Percentiles rank a stretch among this genome's conserved stretches.
Evolutionary conservation across 2,888 invertebrate species (phyloP).

Genomic region (Leucozona laternaria): DNA sequence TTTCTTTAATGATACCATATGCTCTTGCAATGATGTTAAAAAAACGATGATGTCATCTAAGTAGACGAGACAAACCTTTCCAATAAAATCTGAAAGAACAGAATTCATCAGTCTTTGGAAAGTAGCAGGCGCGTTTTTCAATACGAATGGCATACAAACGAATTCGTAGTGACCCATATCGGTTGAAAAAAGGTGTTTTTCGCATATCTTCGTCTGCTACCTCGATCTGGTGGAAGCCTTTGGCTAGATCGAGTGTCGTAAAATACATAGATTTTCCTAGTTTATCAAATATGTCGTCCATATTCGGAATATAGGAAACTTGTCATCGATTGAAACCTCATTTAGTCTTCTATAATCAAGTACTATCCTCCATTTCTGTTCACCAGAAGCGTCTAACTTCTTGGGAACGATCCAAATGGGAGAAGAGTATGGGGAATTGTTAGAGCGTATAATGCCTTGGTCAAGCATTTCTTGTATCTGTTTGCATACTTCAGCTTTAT

Average conservation of each 20-base stretch:
- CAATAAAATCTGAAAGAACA: not conserved
- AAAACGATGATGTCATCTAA: constrained; percentile 5
- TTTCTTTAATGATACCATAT: not conserved
- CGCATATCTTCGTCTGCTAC: not conserved
- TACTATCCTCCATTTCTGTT: too few species aligned
- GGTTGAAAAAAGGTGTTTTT: not conserved
- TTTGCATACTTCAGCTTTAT: too few species aligned
- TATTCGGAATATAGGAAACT: constrained; percentile 66
- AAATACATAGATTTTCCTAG: constrained; percentile 55
- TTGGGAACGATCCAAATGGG: too few species aligned
- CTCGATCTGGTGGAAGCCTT: constrained; percentile 60
- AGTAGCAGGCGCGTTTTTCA: constrained; percentile 1
- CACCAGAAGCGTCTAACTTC: too few species aligned
- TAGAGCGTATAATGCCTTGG: too few species aligned
- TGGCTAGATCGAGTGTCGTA: constrained; percentile 54
- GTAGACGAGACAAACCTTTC: not conserved
- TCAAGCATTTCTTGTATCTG: too few species aligned
- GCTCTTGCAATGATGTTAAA: not conserved
- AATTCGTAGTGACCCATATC: not conserved
- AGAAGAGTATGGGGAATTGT: too few species aligned
- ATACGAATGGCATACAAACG: constrained; percentile 5
- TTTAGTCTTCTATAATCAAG: too few species aligned
- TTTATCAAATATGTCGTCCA: constrained; percentile 58
- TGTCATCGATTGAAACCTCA: constrained; percentile 62
- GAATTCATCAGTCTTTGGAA: constrained; percentile 3